Base-by-base conservation (phyloP, 2,113 vertebrate species). In the Odontesthes bonariensis region DNA sequence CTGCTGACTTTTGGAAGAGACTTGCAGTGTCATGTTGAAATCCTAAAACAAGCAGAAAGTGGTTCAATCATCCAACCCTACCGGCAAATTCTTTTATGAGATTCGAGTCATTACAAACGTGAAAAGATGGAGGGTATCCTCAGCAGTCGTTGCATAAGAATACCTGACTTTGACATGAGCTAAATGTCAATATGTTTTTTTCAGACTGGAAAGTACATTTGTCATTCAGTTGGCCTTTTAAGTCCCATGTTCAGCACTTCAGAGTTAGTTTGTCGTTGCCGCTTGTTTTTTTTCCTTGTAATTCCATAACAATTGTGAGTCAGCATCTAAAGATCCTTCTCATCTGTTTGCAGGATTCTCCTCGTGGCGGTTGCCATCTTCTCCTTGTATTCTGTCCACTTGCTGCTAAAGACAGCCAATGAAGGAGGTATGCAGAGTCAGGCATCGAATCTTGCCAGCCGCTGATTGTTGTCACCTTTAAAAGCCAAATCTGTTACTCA, bases 371-470 rank as follows among this genome's bases (percentile, higher is more conserved):
- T 99, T 22, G 95, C 96, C 56, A 91, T 99, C 83, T 95, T 98
- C 92, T 99, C 98, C 20, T 88, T 98, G 40, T 99, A 99, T 92
- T 99, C 98, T 61, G 97, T 99, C 80, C 98, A 99, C 89, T 94
- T 99, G 85, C 96, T 99, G 85, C 89, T 99, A 74, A 99, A 99
- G 91, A 99, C 97, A 7, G 96, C 98, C 77, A 98, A 97, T 53
- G 97, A 98, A 98, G 98, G 97, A 97, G 97, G 98, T 99, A 93
- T 86, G 86, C 66, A 33, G 0, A 7, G 3, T 32, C n/a, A 0
- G 27, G 13, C 6, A 1, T 12, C 17, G 46, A 57, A n/a, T 47
- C 47, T 14, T 19, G 7, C 19, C 31, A 4, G 0, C 5, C 2
- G 19, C 19, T n/a, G 47, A 12, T 38, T 16, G 1, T 27, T 8